Percentiles rank a stretch among this genome's conserved stretches.
phyloP scores from a whole-genome alignment of 2,113 vertebrate genomes.

The Marmota monax region DNA sequence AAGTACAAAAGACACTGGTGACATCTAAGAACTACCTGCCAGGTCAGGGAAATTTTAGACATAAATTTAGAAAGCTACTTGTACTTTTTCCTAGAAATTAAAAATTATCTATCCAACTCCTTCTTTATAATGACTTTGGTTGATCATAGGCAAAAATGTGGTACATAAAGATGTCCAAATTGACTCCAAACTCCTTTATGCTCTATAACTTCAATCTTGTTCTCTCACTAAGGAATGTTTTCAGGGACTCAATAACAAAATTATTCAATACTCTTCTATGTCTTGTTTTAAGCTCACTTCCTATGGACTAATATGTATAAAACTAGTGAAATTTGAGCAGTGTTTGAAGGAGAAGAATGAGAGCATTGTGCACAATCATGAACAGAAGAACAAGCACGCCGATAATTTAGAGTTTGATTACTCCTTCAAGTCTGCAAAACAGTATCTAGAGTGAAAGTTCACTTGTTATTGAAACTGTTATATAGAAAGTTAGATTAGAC shows the following conservation, averaged over 20 bases:
- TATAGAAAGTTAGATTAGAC: background rate
- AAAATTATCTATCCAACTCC: background rate
- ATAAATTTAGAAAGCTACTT: slow-evolving; percentile 45
- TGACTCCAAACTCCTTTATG: background rate
- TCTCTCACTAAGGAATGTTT: background rate
- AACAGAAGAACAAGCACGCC: background rate
- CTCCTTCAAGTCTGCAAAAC: background rate
- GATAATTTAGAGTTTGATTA: background rate
- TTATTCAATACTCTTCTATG: background rate
- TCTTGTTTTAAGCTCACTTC: background rate
- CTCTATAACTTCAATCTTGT: background rate
- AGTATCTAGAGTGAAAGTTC: background rate
- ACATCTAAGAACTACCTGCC: background rate
- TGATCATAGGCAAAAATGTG: background rate
- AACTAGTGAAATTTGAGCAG: background rate
- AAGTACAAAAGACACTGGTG: background rate
- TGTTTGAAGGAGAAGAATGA: slow-evolving; percentile 6
- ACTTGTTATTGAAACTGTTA: background rate
- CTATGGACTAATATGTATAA: background rate
- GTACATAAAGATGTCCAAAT: background rate
- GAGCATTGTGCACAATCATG: background rate
- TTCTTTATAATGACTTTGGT: slow-evolving; percentile 31
- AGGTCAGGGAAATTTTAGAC: background rate
- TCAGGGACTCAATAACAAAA: background rate
- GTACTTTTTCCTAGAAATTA: slow-evolving; percentile 7